Base-by-base conservation (phyloP, 2,113 vertebrate species). In the Brachirus orientalis region DNA sequence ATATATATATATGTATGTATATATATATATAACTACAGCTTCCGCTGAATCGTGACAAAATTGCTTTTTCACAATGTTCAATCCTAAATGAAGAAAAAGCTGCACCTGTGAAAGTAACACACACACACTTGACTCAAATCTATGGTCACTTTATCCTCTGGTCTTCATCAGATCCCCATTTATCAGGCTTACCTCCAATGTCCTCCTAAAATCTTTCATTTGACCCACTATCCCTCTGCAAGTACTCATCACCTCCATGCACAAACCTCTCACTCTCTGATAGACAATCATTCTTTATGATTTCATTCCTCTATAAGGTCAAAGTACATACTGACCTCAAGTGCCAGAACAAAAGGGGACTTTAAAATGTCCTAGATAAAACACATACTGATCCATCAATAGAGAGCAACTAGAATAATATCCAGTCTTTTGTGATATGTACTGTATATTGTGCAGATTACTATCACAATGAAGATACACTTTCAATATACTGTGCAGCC, bases 151-250 rank as follows among this genome's bases (percentile, higher is more conserved):
- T 44, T 19, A n/a, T 50, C 55, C 17, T 58, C 44, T 61, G 2
- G 9, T 40, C 38, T 40, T 35, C 46, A 59, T 36, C 47, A 56
- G 28, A 28, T 28, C 28, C 28, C 28, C 7, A 53, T 72, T 56
- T 47, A 47, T n/a, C 18, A 5, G 36, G 18, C 61, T 72, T 41
- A 51, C 6, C 38, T 48, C 17, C 52, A 18, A 63, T 53, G 13
- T 43, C 28, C 36, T 75, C 40, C 44, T 53, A 14, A 51, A 19
- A 35, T 33, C 16, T 72, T 51, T 58, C 53, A 80, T 77, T 73
- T 64, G 33, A 77, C 60, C 67, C 69, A 11, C 0, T 33, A 14
- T 13, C 63, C 14, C 59, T 19, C 38, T 63, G 37, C 37, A 17
- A 9, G n/a, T 10, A 45, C 50, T 54, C 53, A 78, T 57, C 47